Percentiles rank a stretch among this genome's conserved stretches.
These are phyloP conservation scores for Bambusicola thoracicus DNA, from an alignment of 2,113 vertebrate species.

Conservation along the genomic window DNA sequence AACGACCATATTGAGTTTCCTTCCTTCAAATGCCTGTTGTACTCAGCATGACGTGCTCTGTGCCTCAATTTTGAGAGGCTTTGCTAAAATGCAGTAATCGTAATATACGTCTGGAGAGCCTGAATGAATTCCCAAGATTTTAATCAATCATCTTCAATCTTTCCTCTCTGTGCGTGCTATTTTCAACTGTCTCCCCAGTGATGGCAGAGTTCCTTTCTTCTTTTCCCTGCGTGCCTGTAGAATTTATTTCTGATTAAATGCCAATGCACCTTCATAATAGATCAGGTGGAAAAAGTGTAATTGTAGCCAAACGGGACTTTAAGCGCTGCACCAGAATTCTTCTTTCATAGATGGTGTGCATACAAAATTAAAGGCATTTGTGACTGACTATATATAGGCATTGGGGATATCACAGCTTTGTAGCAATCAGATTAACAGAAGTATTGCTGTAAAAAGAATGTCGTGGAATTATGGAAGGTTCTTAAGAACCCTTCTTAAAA, in stretches of 20 bases:
- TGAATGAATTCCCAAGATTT: background rate
- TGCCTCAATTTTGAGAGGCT: background rate
- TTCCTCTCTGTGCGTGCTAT: background rate
- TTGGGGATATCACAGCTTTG: background rate
- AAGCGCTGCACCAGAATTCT: background rate
- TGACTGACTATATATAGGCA: accelerated
- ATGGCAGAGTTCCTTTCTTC: background rate
- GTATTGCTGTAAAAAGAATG: background rate
- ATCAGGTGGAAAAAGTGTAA: background rate
- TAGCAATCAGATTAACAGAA: background rate
- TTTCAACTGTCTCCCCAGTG: background rate
- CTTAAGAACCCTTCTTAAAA: background rate
- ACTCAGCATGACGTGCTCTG: background rate
- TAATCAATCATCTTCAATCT: background rate
- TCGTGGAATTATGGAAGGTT: background rate
- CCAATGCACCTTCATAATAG: background rate
- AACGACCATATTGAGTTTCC: background rate
- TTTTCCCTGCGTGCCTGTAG: background rate
- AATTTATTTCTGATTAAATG: background rate
- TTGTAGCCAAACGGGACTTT: background rate
- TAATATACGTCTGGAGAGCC: background rate
- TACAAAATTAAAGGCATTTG: background rate
- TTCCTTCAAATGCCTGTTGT: background rate
- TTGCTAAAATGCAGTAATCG: background rate
- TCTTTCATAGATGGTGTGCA: background rate